These are phyloP conservation scores for Chrysodeixis includens DNA, from an alignment of 2,888 invertebrate species.

Conservation along the genomic window DNA sequence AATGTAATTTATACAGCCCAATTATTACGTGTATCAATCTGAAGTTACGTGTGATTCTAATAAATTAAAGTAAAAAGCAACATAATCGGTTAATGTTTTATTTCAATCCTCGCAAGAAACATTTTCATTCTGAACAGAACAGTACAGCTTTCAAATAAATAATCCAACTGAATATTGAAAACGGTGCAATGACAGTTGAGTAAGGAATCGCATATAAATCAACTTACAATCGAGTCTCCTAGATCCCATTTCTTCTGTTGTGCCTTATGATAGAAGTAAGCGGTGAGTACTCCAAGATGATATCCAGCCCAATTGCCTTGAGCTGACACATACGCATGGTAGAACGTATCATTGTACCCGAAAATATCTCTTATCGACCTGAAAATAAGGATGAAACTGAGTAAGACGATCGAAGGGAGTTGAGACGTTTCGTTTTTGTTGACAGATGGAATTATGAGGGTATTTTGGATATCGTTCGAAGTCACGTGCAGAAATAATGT, in stretches of 20 bases:
- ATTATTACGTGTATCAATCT: too few species aligned
- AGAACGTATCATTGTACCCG: conserved; percentile 85
- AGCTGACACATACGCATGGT: conserved; percentile 85
- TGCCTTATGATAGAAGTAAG: conserved; percentile 84
- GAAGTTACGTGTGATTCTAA: too few species aligned
- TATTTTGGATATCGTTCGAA: conserved; percentile 40
- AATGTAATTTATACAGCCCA: too few species aligned
- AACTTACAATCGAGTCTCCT: conserved; percentile 77
- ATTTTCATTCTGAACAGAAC: background rate
- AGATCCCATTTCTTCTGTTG: conserved; percentile 82
- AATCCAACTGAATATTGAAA: background rate
- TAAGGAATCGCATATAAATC: conserved; percentile 6
- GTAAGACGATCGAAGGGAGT: background rate
- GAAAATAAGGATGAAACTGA: conserved; percentile 40
- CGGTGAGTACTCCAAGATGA: conserved; percentile 83
- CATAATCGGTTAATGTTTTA: too few species aligned
- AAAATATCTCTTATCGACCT: conserved; percentile 85
- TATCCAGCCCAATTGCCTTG: conserved; percentile 87
- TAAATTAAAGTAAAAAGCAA: too few species aligned
- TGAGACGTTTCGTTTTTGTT: conserved; percentile 8
- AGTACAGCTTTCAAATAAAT: background rate
- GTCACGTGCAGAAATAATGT: conserved; percentile 52
- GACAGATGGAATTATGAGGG: conserved; percentile 24
- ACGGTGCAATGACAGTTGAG: background rate
- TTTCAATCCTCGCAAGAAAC: too few species aligned